Evolutionary conservation across 92 coral and sea anemone species (phyloP).

Genomic region (Metridium senile): DNA sequence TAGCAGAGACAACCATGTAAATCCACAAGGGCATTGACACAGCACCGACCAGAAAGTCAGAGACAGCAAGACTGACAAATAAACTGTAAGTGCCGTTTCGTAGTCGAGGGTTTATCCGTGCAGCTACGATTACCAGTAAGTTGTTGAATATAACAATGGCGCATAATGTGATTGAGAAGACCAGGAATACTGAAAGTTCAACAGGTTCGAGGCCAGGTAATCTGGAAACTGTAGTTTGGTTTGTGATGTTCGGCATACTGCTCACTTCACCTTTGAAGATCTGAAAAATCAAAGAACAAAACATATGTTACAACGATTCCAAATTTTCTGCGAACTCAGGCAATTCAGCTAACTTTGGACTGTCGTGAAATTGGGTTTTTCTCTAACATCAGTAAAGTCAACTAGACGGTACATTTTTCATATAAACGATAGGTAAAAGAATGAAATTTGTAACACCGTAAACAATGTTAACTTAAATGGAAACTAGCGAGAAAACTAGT

Average conservation of each 20-base stretch:
- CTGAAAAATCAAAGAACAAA: not conserved
- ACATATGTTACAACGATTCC: too few relatives aligned
- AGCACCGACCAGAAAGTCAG: slow-evolving; percentile 78
- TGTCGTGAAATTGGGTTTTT: too few relatives aligned
- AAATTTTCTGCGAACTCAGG: too few relatives aligned
- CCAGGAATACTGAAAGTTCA: slow-evolving; percentile 22
- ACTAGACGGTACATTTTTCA: too few relatives aligned
- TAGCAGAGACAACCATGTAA: slow-evolving; percentile 38
- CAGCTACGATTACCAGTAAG: slow-evolving; percentile 60
- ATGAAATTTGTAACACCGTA: too few relatives aligned
- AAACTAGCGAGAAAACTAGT: too few relatives aligned
- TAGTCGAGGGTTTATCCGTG: slow-evolving; percentile 55
- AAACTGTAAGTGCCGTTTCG: slow-evolving; percentile 60
- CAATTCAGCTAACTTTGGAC: too few relatives aligned
- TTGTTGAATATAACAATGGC: slow-evolving; percentile 58
- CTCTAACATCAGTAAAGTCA: too few relatives aligned
- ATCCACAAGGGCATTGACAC: slow-evolving; percentile 79
- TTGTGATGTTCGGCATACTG: not conserved
- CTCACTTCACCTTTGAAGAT: not conserved
- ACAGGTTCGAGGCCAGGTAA: slow-evolving; percentile 3
- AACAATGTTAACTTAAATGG: too few relatives aligned
- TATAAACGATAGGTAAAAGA: too few relatives aligned
- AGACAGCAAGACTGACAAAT: slow-evolving; percentile 74
- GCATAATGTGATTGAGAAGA: slow-evolving; percentile 46
- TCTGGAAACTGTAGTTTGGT: slow-evolving; percentile 10